These are phyloP conservation scores for Itoplectis maculator DNA, from an alignment of 2,888 invertebrate genomes.

Conservation along the genomic window DNA sequence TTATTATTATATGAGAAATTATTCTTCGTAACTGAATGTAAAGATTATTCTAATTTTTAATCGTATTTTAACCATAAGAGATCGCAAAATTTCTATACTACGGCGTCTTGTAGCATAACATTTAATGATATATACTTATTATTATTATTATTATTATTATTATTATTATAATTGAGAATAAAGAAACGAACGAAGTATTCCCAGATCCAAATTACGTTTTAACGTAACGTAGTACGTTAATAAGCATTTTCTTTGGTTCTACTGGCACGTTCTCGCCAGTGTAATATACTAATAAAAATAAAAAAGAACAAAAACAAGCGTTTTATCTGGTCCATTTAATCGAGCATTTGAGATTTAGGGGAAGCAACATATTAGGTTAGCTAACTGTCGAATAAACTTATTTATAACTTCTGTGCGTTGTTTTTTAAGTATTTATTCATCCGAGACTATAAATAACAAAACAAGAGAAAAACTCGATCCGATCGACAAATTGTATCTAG, in stretches of 20 bases:
- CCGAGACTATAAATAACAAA: slow-evolving; percentile 75
- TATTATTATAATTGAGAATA: slow-evolving; percentile 59
- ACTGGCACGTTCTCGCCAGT: slow-evolving; percentile 61
- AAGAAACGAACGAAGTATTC: slow-evolving; percentile 45
- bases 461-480: slow-evolving; percentile 66
- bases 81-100: slow-evolving; percentile 59
- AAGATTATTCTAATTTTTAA: slow-evolving; percentile 64
- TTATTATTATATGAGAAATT: slow-evolving; percentile 48
- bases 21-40: slow-evolving; percentile 62
- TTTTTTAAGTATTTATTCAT: slow-evolving; percentile 78
- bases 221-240: slow-evolving; percentile 59
- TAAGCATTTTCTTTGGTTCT: slow-evolving; percentile 55
- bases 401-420: slow-evolving; percentile 76
- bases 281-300: slow-evolving; percentile 64
- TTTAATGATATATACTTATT: slow-evolving; percentile 68
- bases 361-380: slow-evolving; percentile 64
- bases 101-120: slow-evolving; percentile 72
- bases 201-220: slow-evolving; percentile 53
- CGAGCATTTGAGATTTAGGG: slow-evolving; percentile 71
- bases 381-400: slow-evolving; percentile 71
- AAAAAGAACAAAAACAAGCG: slow-evolving; percentile 13
- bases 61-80: slow-evolving; percentile 60
- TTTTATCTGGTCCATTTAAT: slow-evolving; percentile 72
- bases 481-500: slow-evolving; percentile 75
- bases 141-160: too few relatives aligned